Evolutionary conservation across 64 coral and sea anemone genomes (phyloP), one percentile per base, ranked within the genome.

Genomic region (Dendrophyllia cribrosa): DNA sequence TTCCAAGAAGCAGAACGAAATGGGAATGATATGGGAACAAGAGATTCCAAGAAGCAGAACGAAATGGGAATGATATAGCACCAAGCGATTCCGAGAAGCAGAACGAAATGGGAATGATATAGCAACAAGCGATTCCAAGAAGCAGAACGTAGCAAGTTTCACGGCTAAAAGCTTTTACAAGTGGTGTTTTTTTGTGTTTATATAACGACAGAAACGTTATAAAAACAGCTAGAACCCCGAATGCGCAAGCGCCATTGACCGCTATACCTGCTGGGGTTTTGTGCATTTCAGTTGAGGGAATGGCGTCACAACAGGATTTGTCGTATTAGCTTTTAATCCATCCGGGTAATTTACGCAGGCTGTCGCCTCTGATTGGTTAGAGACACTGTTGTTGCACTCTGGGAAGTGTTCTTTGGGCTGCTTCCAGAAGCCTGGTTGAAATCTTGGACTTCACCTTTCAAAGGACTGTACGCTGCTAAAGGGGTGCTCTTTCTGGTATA

Each of bases 311-410:
- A 14, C 4, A 67, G 13, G 93, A 86, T 67, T 95, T 95, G 7
- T 58, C 25, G 20, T 44, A 6, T 87, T 95, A 20, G 93, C 80
- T 79, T 51, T 58, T 47, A 34, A 73, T 7, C 93, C 93, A 43
- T 81, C 75, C 43, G 93, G 88, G 43, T 88, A 95, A 50, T 17
- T 79, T 14, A 8, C 48, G 52, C 93, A 95, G 43, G 66, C 69
- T 22, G 64, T 78, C 51, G 78, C 59, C 43, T 53, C 88, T 86
- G 88, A 86, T 68, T 67, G 76, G 82, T 95, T 95, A 4, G 81
- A 78, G 26, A 90, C 53, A 20, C 88, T 70, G 63, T 91, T 86
- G 50, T 88, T 91, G 72, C 93, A 95, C 56, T 95, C 81, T 63
- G 93, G 88, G 84, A 86, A 95, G 19, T 70, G 70, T 12, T 51